These are phyloP conservation scores for Phaenicophaeus curvirostris DNA, from an alignment of 2,797 vertebrate genomes.

Conservation along the genomic window DNA sequence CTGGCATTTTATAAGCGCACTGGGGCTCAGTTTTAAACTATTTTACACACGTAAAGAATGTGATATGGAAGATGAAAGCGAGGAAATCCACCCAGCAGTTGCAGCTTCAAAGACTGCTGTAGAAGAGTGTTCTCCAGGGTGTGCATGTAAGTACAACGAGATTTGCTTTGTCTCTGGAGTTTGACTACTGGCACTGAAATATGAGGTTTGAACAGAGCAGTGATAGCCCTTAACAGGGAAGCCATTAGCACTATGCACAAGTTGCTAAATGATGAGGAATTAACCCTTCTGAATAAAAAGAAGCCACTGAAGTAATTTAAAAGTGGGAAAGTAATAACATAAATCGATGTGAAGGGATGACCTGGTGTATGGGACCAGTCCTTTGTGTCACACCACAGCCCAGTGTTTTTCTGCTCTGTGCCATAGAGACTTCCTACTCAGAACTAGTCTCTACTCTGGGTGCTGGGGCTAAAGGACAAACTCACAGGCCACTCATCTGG, in stretches of 20 bases:
- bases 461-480: not conserved
- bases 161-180: not conserved
- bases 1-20: conserved; percentile 76
- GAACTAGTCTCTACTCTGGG: not conserved
- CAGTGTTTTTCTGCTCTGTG: not conserved
- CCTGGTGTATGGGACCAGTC: not conserved
- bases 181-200: not conserved
- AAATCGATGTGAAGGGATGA: not conserved
- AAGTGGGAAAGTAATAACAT: not conserved
- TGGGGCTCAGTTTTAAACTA: conserved; percentile 61
- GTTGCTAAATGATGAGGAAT: not conserved
- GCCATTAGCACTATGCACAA: not conserved
- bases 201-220: not conserved
- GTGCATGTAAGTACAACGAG: not conserved
- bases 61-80: conserved; percentile 24
- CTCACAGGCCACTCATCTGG: not conserved
- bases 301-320: not conserved
- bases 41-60: conserved; percentile 41
- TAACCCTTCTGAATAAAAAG: not conserved
- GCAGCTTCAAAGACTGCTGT: not conserved
- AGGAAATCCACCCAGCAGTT: not conserved
- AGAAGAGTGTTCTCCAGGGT: not conserved
- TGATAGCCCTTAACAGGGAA: not conserved
- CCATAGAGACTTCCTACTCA: not conserved
- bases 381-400: not conserved